Conservation (phyloP, 2,888 invertebrate genomes). For the Diaprepes abbreviatus region DNA sequence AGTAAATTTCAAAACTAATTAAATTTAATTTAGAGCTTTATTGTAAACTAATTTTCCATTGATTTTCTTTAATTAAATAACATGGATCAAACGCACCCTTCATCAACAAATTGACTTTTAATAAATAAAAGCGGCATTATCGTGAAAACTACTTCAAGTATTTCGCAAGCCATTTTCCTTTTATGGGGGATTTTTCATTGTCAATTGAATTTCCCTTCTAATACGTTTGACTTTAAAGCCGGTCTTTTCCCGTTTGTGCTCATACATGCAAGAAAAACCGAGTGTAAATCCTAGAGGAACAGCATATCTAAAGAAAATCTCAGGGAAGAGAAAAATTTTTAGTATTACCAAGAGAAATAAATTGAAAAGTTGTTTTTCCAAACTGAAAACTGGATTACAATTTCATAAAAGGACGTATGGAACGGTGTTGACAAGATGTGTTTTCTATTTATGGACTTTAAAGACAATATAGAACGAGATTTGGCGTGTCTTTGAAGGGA, state of each 20-base stretch:
- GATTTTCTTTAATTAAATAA: too few species aligned
- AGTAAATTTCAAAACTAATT: too few species aligned
- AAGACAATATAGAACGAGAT: conserved; percentile 11
- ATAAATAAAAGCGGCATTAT: conserved; percentile 3
- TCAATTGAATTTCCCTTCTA: conserved; percentile 59
- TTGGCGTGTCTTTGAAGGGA: neutral
- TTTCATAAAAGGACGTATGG: conserved; percentile 26
- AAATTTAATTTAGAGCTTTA: too few species aligned
- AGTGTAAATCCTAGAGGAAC: conserved; percentile 48
- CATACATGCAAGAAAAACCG: conserved; percentile 35
- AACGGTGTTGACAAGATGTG: conserved; percentile 30
- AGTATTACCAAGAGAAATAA: conserved; percentile 40
- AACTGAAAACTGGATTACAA: conserved; percentile 37
- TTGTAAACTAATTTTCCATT: too few species aligned
- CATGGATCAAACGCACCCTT: too few species aligned
- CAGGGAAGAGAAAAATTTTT: conserved; percentile 37
- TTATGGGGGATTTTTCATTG: conserved; percentile 54
- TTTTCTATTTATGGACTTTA: conserved; percentile 11
- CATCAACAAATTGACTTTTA: conserved; percentile 3
- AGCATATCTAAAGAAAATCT: conserved; percentile 40
- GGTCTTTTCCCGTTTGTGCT: conserved; percentile 30
- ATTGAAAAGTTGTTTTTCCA: conserved; percentile 44
- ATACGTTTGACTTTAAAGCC: conserved; percentile 57
- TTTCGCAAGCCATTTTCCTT: conserved; percentile 45
- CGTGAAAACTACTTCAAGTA: conserved; percentile 16